These are phyloP conservation scores for Stegostoma tigrinum DNA, from an alignment of 2,113 vertebrate genomes.

Conservation along the genomic window DNA sequence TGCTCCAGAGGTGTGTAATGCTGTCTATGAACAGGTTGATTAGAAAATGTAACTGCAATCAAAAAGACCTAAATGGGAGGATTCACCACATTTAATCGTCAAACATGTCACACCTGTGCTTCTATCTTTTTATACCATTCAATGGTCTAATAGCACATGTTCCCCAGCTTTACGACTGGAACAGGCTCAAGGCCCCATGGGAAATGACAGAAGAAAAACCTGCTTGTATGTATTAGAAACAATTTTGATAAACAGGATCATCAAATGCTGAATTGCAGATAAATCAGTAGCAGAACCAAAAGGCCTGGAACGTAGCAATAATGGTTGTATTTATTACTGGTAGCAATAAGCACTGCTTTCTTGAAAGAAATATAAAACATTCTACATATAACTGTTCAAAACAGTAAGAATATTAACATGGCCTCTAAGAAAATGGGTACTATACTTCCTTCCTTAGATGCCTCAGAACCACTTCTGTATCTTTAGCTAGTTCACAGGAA, in stretches of 20 bases:
- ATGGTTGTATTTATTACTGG: background rate
- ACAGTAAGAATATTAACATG: constrained; percentile 50
- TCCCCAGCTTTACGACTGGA: background rate
- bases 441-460: constrained; percentile 57
- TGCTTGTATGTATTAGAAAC: too few relatives aligned
- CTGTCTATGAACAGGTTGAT: background rate
- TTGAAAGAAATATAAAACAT: constrained; percentile 42
- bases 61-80: background rate
- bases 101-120: background rate
- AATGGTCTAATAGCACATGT: background rate
- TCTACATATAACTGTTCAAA: constrained; percentile 60
- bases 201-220: background rate
- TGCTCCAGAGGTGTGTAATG: background rate
- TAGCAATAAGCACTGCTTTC: background rate
- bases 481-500: constrained; percentile 55
- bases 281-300: background rate
- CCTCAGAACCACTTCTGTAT: constrained; percentile 56
- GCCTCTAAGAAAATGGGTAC: constrained; percentile 51
- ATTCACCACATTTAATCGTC: background rate
- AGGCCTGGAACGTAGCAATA: background rate
- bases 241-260: background rate
- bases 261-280: too few relatives aligned
- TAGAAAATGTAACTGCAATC: background rate
- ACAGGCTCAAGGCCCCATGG: background rate
- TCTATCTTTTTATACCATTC: background rate